phyloP scores from a whole-genome alignment of 2,113 vertebrate genomes.

The Malurus elegans region DNA sequence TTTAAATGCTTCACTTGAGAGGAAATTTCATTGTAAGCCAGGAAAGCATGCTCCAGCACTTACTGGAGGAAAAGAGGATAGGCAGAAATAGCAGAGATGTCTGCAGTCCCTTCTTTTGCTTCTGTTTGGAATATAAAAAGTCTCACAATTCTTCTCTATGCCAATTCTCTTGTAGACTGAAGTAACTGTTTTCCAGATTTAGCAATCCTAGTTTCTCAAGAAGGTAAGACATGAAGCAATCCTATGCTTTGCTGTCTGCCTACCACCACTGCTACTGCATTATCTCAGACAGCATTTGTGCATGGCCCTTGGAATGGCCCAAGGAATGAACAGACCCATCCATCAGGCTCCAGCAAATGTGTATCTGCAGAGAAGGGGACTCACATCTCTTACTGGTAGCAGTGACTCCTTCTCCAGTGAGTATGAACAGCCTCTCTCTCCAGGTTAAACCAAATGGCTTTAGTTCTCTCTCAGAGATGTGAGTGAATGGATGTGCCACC shows the following conservation, averaged over 20 bases:
- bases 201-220: background rate
- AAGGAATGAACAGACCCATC: accelerated
- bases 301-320: background rate
- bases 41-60: background rate
- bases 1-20: background rate
- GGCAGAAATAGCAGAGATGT: background rate
- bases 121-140: background rate
- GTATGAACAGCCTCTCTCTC: background rate
- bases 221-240: background rate
- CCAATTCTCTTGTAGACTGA: background rate
- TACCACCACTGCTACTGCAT: background rate
- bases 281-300: background rate
- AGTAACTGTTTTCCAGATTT: background rate
- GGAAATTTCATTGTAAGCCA: background rate
- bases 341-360: background rate
- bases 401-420: background rate
- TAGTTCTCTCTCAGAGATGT: background rate
- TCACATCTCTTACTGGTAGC: background rate
- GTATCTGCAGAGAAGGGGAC: background rate
- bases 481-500: background rate
- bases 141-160: background rate
- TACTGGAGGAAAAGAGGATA: background rate
- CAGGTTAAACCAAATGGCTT: background rate
- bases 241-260: background rate
- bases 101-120: background rate